These are phyloP conservation scores for Drosophila falleni DNA, from an alignment of 2,888 invertebrate species.

Conservation along the genomic window DNA sequence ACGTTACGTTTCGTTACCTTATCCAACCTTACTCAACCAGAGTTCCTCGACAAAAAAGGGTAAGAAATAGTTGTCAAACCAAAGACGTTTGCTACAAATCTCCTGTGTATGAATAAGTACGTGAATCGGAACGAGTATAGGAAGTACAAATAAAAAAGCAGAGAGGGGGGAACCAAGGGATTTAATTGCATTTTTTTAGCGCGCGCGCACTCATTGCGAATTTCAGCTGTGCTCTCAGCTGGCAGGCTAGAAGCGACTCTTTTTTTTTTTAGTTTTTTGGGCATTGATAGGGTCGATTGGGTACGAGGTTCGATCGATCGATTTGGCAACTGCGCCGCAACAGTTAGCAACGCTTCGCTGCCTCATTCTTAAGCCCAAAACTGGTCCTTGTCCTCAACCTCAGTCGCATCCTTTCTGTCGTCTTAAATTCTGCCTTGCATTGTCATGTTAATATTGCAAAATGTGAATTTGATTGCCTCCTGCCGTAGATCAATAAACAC, in stretches of 20 bases:
- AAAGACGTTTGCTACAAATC: conserved; percentile 77
- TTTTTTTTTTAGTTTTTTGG: conserved; percentile 9
- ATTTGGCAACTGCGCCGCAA: conserved; percentile 67
- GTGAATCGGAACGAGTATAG: conserved; percentile 47
- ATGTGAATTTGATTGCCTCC: conserved; percentile 82
- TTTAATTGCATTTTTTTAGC: conserved; percentile 79
- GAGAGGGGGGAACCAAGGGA: conserved; percentile 56
- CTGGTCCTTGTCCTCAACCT: conserved; percentile 7
- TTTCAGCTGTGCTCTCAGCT: conserved; percentile 71
- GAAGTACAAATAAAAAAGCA: conserved; percentile 26
- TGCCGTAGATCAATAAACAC: conserved; percentile 72
- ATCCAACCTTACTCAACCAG: conserved; percentile 45
- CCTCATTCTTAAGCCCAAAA: conserved; percentile 11
- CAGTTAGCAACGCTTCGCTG: conserved; percentile 69
- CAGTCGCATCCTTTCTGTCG: conserved; percentile 28
- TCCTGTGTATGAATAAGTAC: conserved; percentile 49
- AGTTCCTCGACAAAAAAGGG: conserved; percentile 48
- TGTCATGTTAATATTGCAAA: conserved; percentile 82
- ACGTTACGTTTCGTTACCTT: conserved; percentile 33
- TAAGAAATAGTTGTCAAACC: conserved; percentile 54
- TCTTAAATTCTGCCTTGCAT: conserved; percentile 33
- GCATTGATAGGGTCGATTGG: conserved; percentile 44
- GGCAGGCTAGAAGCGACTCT: conserved; percentile 38
- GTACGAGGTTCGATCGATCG: conserved; percentile 43
- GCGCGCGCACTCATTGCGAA: conserved; percentile 76